These are phyloP conservation scores for Apistogramma diplotaenia DNA, from an alignment of 2,113 vertebrate genomes.

Conservation along the genomic window DNA sequence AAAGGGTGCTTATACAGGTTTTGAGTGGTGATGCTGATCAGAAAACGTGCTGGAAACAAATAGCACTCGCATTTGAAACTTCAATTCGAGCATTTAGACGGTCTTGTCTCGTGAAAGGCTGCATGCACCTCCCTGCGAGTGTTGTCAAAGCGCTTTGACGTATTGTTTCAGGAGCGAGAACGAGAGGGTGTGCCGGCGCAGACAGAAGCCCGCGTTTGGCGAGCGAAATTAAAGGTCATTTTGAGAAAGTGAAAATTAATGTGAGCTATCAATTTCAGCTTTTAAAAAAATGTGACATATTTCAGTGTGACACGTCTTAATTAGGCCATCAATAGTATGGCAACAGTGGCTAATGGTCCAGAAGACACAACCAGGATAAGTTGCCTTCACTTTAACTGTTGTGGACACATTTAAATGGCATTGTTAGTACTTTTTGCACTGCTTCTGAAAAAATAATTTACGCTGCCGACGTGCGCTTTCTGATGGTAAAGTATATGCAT, in stretches of 20 bases:
- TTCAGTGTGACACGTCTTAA: constrained; percentile 76
- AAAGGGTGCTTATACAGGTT: neutral
- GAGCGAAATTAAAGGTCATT: constrained; percentile 71
- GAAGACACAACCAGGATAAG: constrained; percentile 61
- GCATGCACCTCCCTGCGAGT: neutral
- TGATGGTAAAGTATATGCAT: neutral
- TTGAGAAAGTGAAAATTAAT: constrained; percentile 75
- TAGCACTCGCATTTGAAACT: constrained; percentile 20
- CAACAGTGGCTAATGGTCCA: constrained; percentile 70
- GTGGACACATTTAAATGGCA: constrained; percentile 40
- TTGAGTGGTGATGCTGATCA: constrained; percentile 14
- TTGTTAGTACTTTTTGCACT: neutral
- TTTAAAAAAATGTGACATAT: constrained; percentile 71
- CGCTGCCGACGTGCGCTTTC: neutral
- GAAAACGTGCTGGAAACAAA: neutral
- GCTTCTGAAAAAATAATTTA: constrained; percentile 12
- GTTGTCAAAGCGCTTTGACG: constrained; percentile 58
- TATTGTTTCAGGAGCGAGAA: constrained; percentile 47
- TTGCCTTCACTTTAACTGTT: constrained; percentile 47
- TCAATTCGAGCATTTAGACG: constrained; percentile 16
- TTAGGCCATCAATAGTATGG: constrained; percentile 75
- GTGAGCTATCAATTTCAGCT: constrained; percentile 73
- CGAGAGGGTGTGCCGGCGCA: constrained; percentile 29
- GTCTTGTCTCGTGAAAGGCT: neutral
- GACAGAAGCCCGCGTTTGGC: constrained; percentile 51